phyloP scores from a whole-genome alignment of 1,140 invertebrate genomes.

The Polypedilum vanderplanki region DNA sequence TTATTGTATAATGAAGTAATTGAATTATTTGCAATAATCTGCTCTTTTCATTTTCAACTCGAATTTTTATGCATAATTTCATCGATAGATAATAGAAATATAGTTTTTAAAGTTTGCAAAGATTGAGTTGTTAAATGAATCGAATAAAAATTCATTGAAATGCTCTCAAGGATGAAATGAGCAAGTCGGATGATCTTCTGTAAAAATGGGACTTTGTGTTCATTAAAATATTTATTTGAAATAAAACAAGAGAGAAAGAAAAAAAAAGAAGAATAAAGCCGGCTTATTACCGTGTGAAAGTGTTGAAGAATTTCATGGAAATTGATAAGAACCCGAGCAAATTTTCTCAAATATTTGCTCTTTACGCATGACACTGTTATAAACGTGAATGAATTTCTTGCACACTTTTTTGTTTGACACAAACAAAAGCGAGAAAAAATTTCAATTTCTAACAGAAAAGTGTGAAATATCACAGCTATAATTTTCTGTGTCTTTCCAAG shows the following conservation, averaged over 20 bases:
- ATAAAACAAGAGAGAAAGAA: not conserved
- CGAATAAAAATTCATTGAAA: too few species aligned
- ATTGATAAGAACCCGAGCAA: constrained; percentile 11
- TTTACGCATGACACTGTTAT: not conserved
- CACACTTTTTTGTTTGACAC: constrained; percentile 12
- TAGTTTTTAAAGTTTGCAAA: not conserved
- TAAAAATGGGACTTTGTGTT: not conserved
- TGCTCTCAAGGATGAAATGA: too few species aligned
- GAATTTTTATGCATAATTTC: not conserved
- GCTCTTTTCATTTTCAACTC: constrained; percentile 6
- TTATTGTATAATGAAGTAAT: not conserved
- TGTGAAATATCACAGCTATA: constrained; percentile 23
- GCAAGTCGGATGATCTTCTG: not conserved
- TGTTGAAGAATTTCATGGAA: constrained; percentile 17
- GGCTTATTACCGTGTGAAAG: constrained; percentile 24
- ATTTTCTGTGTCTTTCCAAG: not conserved
- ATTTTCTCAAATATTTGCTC: not conserved
- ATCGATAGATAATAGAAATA: not conserved
- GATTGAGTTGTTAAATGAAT: too few species aligned
- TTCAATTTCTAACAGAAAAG: not conserved
- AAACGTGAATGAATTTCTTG: not conserved
- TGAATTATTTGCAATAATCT: constrained; percentile 14
- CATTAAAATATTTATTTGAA: not conserved
- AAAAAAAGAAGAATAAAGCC: not conserved
- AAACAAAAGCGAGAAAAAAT: not conserved